Evolutionary conservation across 2,797 vertebrate species (phyloP), one percentile per base, ranked within the genome.

Genomic region (Sciaenops ocellatus): DNA sequence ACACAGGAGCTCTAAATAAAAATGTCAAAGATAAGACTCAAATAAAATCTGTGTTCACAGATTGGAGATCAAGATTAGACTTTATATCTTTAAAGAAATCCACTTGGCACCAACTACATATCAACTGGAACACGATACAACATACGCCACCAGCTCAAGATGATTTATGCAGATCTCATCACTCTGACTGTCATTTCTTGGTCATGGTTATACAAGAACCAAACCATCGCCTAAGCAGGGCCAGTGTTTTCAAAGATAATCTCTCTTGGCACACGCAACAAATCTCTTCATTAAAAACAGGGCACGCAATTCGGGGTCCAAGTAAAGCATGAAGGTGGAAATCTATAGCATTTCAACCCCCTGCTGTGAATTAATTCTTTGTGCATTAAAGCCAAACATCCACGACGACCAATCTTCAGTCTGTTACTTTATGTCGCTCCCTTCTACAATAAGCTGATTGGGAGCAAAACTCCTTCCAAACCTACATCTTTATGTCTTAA

Each of bases 251-350:
- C 74, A 89, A 76, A 83, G 78, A 89, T 89, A 90, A 91, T 91
- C 88, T 90, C 73, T 83, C 74, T 52, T 91, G 89, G 90, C 84
- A 82, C 74, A 78, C 22, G 80, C 85, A 18, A 80, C 59, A 85
- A 79, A 90, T 89, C 84, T 83, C 83, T 87, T 90, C 79, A 86
- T 88, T 88, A 87, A 92, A 90, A 91, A 73, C 76, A 83, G 80
- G 77, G 79, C 82, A 59, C 1, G 51, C 67, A 75, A 75, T 82
- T 87, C 72, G 73, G 66, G 28, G 46, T 62, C 74, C 42, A 71
- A 61, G 44, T 67, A 73, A 79, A 82, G 72, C 76, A 88, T 2
- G 51, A 70, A 87, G 86, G 88, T 88, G 76, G 81, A 87, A 86
- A 85, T 89, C 86, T 77, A 84, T 84, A 83, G 82, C 22, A 61